Percentiles rank a stretch among this genome's conserved stretches.
phyloP scores from a whole-genome alignment of 2,888 invertebrate species.

The Graphium colonna region DNA sequence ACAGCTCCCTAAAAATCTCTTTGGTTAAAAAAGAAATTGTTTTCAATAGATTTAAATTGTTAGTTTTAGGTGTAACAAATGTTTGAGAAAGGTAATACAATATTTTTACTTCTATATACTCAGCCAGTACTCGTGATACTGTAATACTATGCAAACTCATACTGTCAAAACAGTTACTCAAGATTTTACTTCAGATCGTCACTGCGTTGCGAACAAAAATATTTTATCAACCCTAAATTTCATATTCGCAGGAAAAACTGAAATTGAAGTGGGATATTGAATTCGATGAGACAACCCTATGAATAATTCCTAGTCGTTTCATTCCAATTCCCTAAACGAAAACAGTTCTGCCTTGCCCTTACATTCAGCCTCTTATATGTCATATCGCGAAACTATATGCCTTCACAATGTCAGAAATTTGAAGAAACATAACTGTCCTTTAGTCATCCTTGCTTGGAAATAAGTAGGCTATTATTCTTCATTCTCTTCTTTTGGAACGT shows the following conservation, averaged over 20 bases:
- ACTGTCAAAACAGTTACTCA: too few relatives aligned
- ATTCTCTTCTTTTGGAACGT: neutral
- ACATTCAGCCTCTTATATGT: neutral
- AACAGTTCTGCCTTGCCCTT: neutral
- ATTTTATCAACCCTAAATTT: slow-evolving; percentile 1
- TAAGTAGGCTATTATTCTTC: too few relatives aligned
- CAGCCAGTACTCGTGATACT: too few relatives aligned
- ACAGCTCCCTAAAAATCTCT: too few relatives aligned
- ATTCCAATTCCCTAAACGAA: slow-evolving; percentile 12
- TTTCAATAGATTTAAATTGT: too few relatives aligned
- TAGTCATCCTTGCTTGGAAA: too few relatives aligned
- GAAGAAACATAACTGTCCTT: too few relatives aligned
- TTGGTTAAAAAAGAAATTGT: too few relatives aligned
- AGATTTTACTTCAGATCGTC: neutral
- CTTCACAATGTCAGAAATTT: neutral
- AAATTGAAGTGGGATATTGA: slow-evolving; percentile 16
- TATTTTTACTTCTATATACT: too few relatives aligned
- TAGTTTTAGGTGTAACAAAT: too few relatives aligned
- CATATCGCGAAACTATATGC: neutral
- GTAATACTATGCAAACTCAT: too few relatives aligned
- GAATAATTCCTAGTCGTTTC: slow-evolving; percentile 20
- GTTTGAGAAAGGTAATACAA: too few relatives aligned
- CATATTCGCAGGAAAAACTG: slow-evolving; percentile 10
- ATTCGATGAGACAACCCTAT: slow-evolving; percentile 19
- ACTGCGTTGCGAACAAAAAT: neutral